Conservation (phyloP, 1,140 invertebrate species). For the Berghia stephanieae region DNA sequence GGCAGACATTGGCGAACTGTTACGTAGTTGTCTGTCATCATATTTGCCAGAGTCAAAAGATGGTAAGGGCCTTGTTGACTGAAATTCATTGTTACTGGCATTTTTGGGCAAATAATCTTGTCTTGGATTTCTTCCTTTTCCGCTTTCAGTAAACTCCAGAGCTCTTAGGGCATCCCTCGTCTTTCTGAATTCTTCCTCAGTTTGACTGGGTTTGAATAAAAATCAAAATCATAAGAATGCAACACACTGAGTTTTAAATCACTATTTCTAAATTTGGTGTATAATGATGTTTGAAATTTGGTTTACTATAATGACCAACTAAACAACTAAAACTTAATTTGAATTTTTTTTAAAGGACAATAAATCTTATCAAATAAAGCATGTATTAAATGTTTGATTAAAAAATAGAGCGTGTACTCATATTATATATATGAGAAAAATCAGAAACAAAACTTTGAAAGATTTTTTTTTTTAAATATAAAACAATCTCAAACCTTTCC, state of each 20-base stretch:
- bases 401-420: too few relatives aligned
- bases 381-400: too few relatives aligned
- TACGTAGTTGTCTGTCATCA: background rate
- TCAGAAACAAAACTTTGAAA: too few relatives aligned
- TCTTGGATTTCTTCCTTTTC: background rate
- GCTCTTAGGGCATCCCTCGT: background rate
- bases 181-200: conserved; percentile 5
- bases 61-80: background rate
- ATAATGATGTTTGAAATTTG: too few relatives aligned
- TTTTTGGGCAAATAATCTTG: background rate
- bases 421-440: too few relatives aligned
- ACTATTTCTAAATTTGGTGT: too few relatives aligned
- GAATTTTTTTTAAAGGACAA: too few relatives aligned
- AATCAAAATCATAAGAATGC: too few relatives aligned
- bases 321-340: too few relatives aligned
- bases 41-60: background rate
- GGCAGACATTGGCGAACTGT: background rate
- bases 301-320: too few relatives aligned
- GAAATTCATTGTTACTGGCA: background rate
- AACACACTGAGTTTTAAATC: too few relatives aligned
- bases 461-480: background rate
- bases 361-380: too few relatives aligned
- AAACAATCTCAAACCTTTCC: conserved; percentile 37
- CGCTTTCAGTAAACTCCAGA: background rate
- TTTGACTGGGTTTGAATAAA: background rate